Base-by-base conservation (phyloP, 2,797 vertebrate genomes). In the Bryconaethiops microstoma region DNA sequence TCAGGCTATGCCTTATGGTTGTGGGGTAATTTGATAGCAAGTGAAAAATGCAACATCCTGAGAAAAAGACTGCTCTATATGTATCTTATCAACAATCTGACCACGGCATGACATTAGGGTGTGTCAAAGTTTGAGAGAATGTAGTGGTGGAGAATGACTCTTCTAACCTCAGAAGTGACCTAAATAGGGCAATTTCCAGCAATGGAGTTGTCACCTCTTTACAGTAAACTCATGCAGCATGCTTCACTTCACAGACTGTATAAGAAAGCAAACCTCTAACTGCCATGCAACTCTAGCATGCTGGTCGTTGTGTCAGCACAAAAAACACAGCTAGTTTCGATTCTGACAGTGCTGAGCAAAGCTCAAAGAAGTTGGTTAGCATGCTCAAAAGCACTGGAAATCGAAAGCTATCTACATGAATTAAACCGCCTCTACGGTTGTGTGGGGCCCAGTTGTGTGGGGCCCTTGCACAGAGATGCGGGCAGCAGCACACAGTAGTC, bases 151-250 rank as follows among this genome's bases (percentile, higher is more conserved):
- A 74, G 62, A 80, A 76, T 39, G 78, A 84, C 42, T 72, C 78
- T 50, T 63, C 84, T 86, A 92, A 93, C 93, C 91, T 92, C 91
- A 93, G 89, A 92, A 89, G 85, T 93, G 93, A 94, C 93, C 93
- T 88, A 91, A 81, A 93, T 92, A 91, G 85, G 88, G 75, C 88
- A 89, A 84, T 95, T 95, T 94, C 93, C 92, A 94, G 93, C 92
- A 94, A 83, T 76, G 10, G 55, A 81, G 84, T 79, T 88, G 70
- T 85, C 82, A 85, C 73, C 81, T 63, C 83, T 81, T 95, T 94
- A 93, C 93, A 60, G 92, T 94, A 93, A 93, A 80, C 78, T 80
- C 87, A 86, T 45, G 83, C 91, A 84, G 85, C 86, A 88, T 54
- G 84, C 81, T 83, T 91, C 84, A 88, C 84, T 81, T 85, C 84